Percentiles rank a stretch among this genome's conserved stretches.
Evolutionary conservation across 2,113 vertebrate genomes (phyloP).

Genomic region (Eudorcas thomsonii): DNA sequence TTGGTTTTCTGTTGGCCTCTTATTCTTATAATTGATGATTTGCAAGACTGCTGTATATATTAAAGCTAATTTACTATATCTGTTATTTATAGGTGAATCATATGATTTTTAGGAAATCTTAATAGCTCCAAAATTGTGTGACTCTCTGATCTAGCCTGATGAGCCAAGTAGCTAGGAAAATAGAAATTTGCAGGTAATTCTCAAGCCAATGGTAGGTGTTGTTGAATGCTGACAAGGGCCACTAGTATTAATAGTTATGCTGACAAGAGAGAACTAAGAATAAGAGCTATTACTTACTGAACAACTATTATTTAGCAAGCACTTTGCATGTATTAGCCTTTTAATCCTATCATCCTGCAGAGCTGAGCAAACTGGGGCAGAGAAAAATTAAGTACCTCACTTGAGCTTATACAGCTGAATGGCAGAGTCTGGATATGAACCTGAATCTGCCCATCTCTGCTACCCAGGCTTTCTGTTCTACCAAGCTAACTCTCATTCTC

Average conservation of each 20-base stretch:
- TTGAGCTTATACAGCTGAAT: neutral
- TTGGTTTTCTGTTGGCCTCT: neutral
- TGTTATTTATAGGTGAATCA: neutral
- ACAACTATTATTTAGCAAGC: slow-evolving; percentile 4
- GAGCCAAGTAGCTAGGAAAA: neutral
- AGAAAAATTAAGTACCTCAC: neutral
- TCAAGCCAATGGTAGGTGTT: neutral
- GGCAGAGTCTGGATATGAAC: neutral
- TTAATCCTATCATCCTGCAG: neutral
- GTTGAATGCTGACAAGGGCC: neutral
- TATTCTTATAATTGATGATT: neutral
- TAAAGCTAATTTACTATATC: neutral
- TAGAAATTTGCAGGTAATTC: neutral
- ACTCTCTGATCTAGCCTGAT: neutral
- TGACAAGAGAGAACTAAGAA: neutral
- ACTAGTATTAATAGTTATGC: neutral
- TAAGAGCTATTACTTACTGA: slow-evolving; percentile 19
- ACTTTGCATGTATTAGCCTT: neutral
- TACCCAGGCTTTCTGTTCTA: neutral
- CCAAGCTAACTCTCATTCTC: neutral
- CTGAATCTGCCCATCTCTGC: neutral
- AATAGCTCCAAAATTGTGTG: neutral
- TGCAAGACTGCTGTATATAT: neutral
- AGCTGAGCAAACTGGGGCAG: neutral
- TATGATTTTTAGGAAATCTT: slow-evolving; percentile 12